Conservation (phyloP, 2,797 vertebrate genomes). For the Streptopelia turtur region DNA sequence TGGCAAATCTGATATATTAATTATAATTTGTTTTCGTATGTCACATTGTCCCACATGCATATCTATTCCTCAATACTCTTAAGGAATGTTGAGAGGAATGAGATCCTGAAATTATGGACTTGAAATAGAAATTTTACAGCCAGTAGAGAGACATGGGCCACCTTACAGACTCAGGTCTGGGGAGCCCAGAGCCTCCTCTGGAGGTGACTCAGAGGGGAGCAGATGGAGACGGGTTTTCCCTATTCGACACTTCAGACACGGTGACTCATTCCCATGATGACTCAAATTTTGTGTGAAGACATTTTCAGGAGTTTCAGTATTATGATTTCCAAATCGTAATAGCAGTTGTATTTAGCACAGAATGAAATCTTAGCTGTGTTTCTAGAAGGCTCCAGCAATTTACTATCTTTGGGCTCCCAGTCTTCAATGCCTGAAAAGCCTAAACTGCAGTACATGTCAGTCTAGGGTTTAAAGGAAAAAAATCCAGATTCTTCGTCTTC, state of each 20-base stretch:
- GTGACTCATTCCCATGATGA: neutral
- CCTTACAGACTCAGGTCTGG: neutral
- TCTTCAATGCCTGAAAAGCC: neutral
- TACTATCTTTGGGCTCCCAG: neutral
- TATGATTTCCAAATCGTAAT: slow-evolving; percentile 19
- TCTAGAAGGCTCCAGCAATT: neutral
- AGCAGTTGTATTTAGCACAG: neutral
- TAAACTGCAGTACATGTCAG: neutral
- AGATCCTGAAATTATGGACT: neutral
- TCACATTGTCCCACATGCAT: neutral
- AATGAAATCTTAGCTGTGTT: neutral
- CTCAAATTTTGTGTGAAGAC: slow-evolving; percentile 5
- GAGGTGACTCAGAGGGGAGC: neutral
- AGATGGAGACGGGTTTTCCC: neutral
- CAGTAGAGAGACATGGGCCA: neutral
- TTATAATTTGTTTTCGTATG: neutral
- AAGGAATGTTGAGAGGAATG: neutral
- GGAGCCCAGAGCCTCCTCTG: neutral
- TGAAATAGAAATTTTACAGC: neutral
- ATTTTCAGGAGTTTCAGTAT: slow-evolving; percentile 24
- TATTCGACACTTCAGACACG: neutral
- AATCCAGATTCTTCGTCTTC: neutral
- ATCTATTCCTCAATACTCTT: neutral
- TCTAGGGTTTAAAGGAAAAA: neutral
- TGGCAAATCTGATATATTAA: neutral